Evolutionary conservation across 92 coral and sea anemone genomes (phyloP), one percentile per base, ranked within the genome.

Genomic region (Actinostola sp.): DNA sequence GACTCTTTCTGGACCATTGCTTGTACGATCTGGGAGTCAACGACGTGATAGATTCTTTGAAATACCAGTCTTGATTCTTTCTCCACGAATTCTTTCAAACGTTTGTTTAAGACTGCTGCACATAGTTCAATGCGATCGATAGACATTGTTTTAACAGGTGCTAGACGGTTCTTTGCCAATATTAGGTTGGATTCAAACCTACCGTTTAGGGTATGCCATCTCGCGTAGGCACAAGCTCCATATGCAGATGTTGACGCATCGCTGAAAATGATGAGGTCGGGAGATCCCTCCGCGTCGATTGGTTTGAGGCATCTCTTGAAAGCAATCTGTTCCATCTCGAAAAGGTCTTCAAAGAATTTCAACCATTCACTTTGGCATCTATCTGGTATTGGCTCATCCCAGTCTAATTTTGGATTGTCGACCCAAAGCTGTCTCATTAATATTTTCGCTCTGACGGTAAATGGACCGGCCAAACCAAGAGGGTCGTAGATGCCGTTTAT

Each of bases 371-470:
- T 25, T 45, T 43, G 71, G 52, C 51, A 26, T 20, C 52, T 69
- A 28, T 70, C 50, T 3, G 75, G 68, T 12, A 72, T 63, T 33
- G 89, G 84, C 20, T 84, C 89, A 36, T 84, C 89, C 84, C 76
- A 77, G 69, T 54, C 54, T 20, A 84, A 34, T 32, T 84, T 61
- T 5, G 25, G n/a, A 8, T 73, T 45, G 8, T 51, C 63, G 0
- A 48, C 65, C 89, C 81, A 84, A 17, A 78, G 16, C 50, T 59
- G 45, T 15, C 81, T 57, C 89, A 84, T 78, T 61, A 84, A 8
- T 26, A 78, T 84, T 34, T 72, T 84, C 17, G 84, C 89, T 56
- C 84, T 59, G 17, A 84, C 80, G 1, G 88, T 84, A 49, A 78
- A 84, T 34, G 81, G 81, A 12, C 67, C 78, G 2, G 88, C 80